Evolutionary conservation across 2,888 invertebrate species (phyloP), one percentile per base, ranked within the genome.

Genomic region (Rambutsinella grinnellia): DNA sequence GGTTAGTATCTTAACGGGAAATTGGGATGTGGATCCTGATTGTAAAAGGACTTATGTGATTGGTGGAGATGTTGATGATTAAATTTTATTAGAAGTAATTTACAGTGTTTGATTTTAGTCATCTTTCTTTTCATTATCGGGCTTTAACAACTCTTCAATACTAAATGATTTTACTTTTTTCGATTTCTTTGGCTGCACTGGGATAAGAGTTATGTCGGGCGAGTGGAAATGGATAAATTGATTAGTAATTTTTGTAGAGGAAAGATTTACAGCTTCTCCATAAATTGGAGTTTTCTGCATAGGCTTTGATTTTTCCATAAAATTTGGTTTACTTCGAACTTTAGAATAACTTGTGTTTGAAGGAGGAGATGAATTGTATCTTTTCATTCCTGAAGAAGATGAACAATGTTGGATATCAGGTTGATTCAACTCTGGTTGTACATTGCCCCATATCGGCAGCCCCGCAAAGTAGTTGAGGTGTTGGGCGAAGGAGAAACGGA

Each of bases 111-210:
- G n/a, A n/a, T n/a, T n/a, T n/a, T n/a, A n/a, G n/a, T n/a, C n/a
- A n/a, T n/a, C n/a, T n/a, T n/a, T n/a, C n/a, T n/a, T n/a, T n/a
- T n/a, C n/a, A n/a, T n/a, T 13, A 36, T 82, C 82, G 3, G 81
- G 81, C 85, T 94, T 95, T 27, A 95, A 85, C 8, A 95, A 86
- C 85, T 95, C 95, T 84, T 94, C 95, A 85, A 95, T 95, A 1
- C 94, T 94, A 85, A 95, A 95, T 0, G 94, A 94, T 85, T 94
- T 94, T 79, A 92, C 90, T 86, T 94, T 92, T 83, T 89, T 76
- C 13, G 78, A 46, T 28, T 77, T 60, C 21, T 79, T 47, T n/a
- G n/a, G n/a, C n/a, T n/a, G n/a, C n/a, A n/a, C 13, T 13, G 36
- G 36, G 13, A 13, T 36, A 13, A 36, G 36, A 36, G 5, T 13